Evolutionary conservation across 2,888 invertebrate genomes (phyloP).

Genomic region (Sicus ferrugineus): DNA sequence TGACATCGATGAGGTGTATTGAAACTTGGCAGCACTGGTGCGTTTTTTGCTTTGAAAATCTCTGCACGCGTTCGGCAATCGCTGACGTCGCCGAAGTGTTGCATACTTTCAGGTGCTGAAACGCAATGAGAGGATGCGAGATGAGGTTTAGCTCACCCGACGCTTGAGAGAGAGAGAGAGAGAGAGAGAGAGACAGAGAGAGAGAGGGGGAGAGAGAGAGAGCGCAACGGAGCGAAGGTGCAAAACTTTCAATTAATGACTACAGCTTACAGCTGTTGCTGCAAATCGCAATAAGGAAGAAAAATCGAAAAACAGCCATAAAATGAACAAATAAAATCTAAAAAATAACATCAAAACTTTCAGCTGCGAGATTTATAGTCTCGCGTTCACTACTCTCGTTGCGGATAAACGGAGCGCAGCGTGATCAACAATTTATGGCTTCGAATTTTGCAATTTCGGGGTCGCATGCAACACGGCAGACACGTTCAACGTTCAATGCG

Average conservation of each 20-base stretch:
- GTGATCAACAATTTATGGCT: not conserved
- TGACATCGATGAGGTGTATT: conserved; percentile 3
- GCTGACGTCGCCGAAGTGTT: not conserved
- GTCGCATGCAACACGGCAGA: not conserved
- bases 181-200: not conserved
- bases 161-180: not conserved
- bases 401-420: not conserved
- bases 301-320: no score
- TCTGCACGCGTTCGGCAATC: not conserved
- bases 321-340: no score
- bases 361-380: not conserved
- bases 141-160: no score
- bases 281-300: no score
- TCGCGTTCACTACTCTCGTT: not conserved
- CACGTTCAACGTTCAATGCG: no score
- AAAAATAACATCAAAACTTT: not conserved
- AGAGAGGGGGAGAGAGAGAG: not conserved
- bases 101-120: not conserved
- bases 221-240: no score
- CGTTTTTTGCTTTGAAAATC: not conserved
- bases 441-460: not conserved
- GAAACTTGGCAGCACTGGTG: not conserved
- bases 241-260: no score
- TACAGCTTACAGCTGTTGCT: no score
- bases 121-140: not conserved